Percentiles rank a stretch among this genome's conserved stretches.
Evolutionary conservation across 1,140 invertebrate species (phyloP).

Genomic region (Pseudomyrmex concolor): DNA sequence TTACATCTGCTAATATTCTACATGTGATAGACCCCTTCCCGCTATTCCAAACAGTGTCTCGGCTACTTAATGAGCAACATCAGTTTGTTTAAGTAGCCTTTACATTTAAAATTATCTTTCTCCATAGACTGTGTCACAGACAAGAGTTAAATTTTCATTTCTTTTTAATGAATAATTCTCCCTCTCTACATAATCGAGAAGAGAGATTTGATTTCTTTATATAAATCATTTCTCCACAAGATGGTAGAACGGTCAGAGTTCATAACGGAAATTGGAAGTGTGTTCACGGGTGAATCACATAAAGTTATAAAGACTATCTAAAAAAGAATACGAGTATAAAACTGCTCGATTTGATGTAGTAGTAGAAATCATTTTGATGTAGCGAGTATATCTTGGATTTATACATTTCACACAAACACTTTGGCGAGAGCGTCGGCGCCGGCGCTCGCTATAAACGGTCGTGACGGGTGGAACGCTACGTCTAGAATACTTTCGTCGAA

Average conservation of each 20-base stretch:
- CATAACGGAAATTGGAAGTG: conserved; percentile 37
- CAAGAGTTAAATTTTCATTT: conserved; percentile 55
- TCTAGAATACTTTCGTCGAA: conserved; percentile 99
- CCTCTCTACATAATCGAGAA: conserved; percentile 48
- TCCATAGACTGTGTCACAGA: conserved; percentile 64
- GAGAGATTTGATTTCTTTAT: conserved; percentile 63
- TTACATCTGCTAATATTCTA: conserved; percentile 74
- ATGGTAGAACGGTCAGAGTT: conserved; percentile 64
- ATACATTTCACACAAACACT: conserved; percentile 92
- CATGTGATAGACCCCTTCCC: conserved; percentile 70
- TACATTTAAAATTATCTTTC: conserved; percentile 69
- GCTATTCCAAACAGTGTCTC: conserved; percentile 67
- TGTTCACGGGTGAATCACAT: conserved; percentile 75
- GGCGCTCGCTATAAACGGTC: conserved; percentile 99
- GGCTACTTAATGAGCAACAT: conserved; percentile 66
- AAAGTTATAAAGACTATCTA: conserved; percentile 80
- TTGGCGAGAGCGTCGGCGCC: conserved; percentile 99
- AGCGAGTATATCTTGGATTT: conserved; percentile 64
- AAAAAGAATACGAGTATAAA: conserved; percentile 82
- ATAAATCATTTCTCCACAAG: conserved; percentile 42
- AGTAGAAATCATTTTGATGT: conserved; percentile 71
- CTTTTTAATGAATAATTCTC: conserved; percentile 56
- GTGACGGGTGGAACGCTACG: conserved; percentile 99
- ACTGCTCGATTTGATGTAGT: conserved; percentile 74
- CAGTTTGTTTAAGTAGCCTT: conserved; percentile 61